Percentiles rank a stretch among this genome's conserved stretches.
Conservation (phyloP, 2,113 vertebrate genomes). For the Sakesphorus luctuosus region DNA sequence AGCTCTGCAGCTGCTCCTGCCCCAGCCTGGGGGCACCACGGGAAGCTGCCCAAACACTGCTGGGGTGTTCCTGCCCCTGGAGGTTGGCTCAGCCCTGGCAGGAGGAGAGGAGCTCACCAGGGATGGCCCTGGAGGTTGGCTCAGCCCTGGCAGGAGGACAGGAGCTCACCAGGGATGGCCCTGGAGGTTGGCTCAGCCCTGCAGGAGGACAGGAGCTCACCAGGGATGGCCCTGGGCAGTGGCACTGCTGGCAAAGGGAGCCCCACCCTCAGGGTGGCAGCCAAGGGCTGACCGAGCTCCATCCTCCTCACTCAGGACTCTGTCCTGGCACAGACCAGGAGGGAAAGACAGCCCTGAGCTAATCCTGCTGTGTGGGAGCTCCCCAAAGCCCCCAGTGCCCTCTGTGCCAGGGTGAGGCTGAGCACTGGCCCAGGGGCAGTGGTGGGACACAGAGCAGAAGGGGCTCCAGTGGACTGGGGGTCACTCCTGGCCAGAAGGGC, state of each 20-base stretch:
- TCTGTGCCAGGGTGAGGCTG: neutral
- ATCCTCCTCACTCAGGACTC: neutral
- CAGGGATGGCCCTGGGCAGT: neutral
- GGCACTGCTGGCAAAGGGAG: neutral
- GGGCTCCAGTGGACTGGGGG: neutral
- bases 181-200: neutral
- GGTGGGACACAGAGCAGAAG: neutral
- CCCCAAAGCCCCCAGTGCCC: neutral
- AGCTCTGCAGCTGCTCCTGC: neutral
- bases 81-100: neutral
- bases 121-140: neutral
- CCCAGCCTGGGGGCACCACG: neutral
- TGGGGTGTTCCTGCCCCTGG: neutral
- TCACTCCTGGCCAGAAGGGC: neutral
- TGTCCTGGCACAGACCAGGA: neutral
- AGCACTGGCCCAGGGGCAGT: neutral
- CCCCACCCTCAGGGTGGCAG: neutral
- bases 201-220: neutral
- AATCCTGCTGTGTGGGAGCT: neutral
- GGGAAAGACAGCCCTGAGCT: neutral
- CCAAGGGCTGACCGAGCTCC: neutral
- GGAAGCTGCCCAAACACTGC: neutral
- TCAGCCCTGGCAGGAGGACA: neutral
- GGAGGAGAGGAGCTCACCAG: too few relatives aligned
- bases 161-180: neutral